Conservation (phyloP, 2,113 vertebrate species). For the Spizaetus ornatus region DNA sequence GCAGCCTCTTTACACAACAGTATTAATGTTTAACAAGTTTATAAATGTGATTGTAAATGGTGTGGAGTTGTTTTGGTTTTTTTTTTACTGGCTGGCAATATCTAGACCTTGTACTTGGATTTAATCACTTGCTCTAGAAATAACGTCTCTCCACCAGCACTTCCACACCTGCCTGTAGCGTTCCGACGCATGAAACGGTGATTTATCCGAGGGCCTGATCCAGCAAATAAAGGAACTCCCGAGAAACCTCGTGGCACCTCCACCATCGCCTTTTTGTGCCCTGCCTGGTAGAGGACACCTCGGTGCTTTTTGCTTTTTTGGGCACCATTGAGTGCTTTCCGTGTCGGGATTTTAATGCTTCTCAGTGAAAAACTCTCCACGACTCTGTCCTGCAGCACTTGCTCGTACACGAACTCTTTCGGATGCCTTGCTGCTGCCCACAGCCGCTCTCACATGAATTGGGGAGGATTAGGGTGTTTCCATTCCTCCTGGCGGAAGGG, state of each 20-base stretch:
- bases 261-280: neutral
- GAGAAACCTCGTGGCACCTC: neutral
- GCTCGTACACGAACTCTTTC: accelerated
- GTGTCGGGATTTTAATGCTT: accelerated
- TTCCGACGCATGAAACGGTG: too few relatives aligned
- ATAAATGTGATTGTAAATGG: neutral
- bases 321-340: accelerated
- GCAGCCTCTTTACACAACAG: neutral
- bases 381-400: accelerated
- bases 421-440: neutral
- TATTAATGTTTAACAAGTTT: neutral
- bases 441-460: accelerated
- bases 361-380: neutral
- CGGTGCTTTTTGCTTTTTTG: too few relatives aligned
- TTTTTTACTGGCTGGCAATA: neutral
- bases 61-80: neutral
- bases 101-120: neutral
- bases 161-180: neutral
- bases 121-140: neutral
- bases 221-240: too few relatives aligned
- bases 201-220: neutral
- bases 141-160: neutral
- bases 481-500: accelerated
- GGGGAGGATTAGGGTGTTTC: neutral
- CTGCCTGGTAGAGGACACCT: neutral